Evolutionary conservation across 1,140 invertebrate genomes (phyloP).

Genomic region (Microplitis mediator): DNA sequence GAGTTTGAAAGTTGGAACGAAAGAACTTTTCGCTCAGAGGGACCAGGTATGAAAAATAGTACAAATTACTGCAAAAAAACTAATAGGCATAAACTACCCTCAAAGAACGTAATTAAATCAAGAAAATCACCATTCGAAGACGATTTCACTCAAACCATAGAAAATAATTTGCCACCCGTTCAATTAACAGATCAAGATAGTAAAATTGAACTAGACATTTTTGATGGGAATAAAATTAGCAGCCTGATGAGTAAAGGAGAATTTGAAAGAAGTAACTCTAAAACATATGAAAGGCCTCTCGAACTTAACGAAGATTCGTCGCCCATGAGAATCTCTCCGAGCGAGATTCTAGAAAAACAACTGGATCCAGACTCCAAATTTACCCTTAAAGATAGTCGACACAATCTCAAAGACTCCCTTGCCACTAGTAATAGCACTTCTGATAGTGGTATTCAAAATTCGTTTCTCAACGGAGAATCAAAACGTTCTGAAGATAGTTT

Average conservation of each 20-base stretch:
- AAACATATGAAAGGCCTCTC: constrained; percentile 41
- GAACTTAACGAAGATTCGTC: constrained; percentile 78
- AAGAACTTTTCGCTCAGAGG: constrained; percentile 55
- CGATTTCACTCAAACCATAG: constrained; percentile 66
- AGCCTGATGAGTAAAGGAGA: constrained; percentile 43
- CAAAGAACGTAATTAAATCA: constrained; percentile 45
- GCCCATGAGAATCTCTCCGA: constrained; percentile 56
- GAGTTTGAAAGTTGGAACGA: constrained; percentile 58
- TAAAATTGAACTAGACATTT: constrained; percentile 44
- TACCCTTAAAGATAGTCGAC: constrained; percentile 49
- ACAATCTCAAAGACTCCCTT: constrained; percentile 40
- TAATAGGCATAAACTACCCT: constrained; percentile 51
- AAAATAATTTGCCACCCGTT: constrained; percentile 41
- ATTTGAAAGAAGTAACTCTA: constrained; percentile 34
- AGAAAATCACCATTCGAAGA: constrained; percentile 74
- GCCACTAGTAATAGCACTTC: constrained; percentile 37
- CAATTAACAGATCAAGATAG: constrained; percentile 39
- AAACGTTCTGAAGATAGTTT: constrained; percentile 57
- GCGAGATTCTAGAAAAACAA: constrained; percentile 51
- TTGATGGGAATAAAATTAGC: constrained; percentile 43
- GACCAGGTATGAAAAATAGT: constrained; percentile 50
- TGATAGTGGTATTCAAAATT: constrained; percentile 48
- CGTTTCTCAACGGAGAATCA: constrained; percentile 54
- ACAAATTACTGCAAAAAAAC: constrained; percentile 56
- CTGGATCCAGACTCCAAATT: constrained; percentile 49